Percentiles rank a stretch among this genome's conserved stretches.
Conservation (phyloP, 2,797 vertebrate species). For the Psittacula derbiana region DNA sequence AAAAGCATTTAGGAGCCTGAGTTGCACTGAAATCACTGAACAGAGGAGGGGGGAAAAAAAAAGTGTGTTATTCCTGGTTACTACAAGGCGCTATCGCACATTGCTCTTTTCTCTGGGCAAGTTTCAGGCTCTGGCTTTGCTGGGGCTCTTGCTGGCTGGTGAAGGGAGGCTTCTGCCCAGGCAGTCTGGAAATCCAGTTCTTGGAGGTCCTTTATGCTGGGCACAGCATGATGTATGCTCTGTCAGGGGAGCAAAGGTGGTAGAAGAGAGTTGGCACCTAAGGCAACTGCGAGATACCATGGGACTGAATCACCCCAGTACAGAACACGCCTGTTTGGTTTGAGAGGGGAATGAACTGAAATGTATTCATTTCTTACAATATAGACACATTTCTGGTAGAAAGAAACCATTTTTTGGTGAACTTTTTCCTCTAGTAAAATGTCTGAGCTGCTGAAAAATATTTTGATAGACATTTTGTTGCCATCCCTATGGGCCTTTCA, state of each 20-base stretch:
- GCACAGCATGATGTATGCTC: neutral
- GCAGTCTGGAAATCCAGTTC: neutral
- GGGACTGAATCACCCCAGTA: neutral
- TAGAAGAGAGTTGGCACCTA: neutral
- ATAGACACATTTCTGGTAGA: neutral
- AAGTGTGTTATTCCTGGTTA: slow-evolving; percentile 34
- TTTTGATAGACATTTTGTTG: neutral
- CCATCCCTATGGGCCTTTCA: neutral
- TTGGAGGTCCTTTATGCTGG: neutral
- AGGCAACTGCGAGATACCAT: neutral
- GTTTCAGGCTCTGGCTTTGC: neutral
- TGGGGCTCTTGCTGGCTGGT: neutral
- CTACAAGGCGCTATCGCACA: neutral
- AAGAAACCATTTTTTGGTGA: neutral
- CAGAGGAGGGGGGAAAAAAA: neutral
- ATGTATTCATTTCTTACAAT: neutral
- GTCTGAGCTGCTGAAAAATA: neutral
- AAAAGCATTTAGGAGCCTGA: slow-evolving; percentile 53
- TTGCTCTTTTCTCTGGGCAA: slow-evolving; percentile 8
- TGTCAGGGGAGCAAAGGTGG: neutral
- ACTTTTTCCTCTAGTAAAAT: neutral
- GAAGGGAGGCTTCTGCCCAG: neutral
- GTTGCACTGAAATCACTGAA: slow-evolving; percentile 42
- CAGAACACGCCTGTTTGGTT: neutral
- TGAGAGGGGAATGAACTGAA: neutral